phyloP scores from a whole-genome alignment of 2,797 vertebrate genomes.

The Enteromius treurensis region DNA sequence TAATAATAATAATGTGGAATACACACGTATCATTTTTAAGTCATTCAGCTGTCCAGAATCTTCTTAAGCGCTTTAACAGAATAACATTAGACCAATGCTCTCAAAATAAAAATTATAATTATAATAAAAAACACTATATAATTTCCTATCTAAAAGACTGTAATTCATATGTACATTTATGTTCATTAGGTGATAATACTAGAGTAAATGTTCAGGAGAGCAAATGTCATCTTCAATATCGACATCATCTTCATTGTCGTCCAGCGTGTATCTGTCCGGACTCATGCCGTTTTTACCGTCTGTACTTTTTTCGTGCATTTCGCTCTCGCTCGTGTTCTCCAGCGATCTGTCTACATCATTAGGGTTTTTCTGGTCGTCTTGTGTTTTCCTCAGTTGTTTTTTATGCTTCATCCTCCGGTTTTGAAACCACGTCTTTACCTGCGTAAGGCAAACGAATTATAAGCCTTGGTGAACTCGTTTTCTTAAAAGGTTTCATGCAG shows the following conservation, averaged over 20 bases:
- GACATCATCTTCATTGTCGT: conserved; percentile 92
- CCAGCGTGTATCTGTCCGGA: conserved; percentile 81
- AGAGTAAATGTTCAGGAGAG: conserved; percentile 83
- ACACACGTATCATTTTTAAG: not conserved
- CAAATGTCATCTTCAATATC: conserved; percentile 91
- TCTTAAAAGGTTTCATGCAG: not conserved
- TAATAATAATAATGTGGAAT: conserved; percentile 48
- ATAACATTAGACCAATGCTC: conserved; percentile 26
- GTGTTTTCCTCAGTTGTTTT: conserved; percentile 93
- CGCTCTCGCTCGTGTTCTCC: conserved; percentile 81
- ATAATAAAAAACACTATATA: conserved; percentile 46
- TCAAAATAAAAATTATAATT: conserved; percentile 39
- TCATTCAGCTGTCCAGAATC: conserved; percentile 14
- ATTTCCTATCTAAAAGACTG: conserved; percentile 58
- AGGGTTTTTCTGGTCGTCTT: conserved; percentile 88
- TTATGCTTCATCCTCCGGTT: conserved; percentile 99
- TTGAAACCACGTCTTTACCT: conserved; percentile 99
- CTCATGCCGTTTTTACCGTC: conserved; percentile 70
- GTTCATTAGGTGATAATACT: conserved; percentile 60
- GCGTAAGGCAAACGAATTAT: conserved; percentile 32
- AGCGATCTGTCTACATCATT: conserved; percentile 77
- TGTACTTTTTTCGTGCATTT: conserved; percentile 70
- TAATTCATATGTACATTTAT: conserved; percentile 65
- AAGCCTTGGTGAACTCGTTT: not conserved
- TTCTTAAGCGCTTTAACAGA: conserved; percentile 46